Evolutionary conservation across 92 coral and sea anemone species (phyloP).

Genomic region (Porites cylindrica): DNA sequence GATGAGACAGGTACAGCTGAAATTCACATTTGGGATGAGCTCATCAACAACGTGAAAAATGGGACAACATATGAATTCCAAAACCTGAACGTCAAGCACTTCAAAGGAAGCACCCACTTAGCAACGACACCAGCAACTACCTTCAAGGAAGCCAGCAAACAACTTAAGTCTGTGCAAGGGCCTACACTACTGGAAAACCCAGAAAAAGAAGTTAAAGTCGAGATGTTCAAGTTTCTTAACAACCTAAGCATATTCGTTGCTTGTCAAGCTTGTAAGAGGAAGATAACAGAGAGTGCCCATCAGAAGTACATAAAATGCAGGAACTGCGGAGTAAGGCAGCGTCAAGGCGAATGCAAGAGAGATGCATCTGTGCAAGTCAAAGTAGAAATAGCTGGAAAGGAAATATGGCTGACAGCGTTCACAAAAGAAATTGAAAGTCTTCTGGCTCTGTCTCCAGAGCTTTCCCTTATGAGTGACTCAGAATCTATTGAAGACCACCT

Average conservation of each 20-base stretch:
- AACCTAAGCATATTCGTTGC: constrained; percentile 66
- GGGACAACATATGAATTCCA: constrained; percentile 33
- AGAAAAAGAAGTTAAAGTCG: constrained; percentile 44
- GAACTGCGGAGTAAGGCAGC: constrained; percentile 63
- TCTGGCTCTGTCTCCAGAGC: constrained; percentile 40
- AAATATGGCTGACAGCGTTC: constrained; percentile 73
- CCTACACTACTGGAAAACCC: constrained; percentile 52
- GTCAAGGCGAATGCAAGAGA: constrained; percentile 57
- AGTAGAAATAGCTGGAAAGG: constrained; percentile 62
- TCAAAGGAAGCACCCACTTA: constrained; percentile 64
- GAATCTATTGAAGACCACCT: constrained; percentile 64
- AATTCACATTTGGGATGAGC: constrained; percentile 77
- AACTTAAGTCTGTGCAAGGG: constrained; percentile 47
- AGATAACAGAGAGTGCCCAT: constrained; percentile 58
- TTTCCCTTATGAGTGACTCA: constrained; percentile 55
- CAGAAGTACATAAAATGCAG: constrained; percentile 69
- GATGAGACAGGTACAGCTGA: constrained; percentile 68
- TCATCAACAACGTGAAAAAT: constrained; percentile 54
- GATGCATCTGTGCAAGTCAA: constrained; percentile 62
- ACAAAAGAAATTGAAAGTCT: constrained; percentile 50
- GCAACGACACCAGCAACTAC: constrained; percentile 59
- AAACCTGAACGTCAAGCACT: constrained; percentile 47
- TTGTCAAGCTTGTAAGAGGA: constrained; percentile 69
- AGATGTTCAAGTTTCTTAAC: constrained; percentile 47
- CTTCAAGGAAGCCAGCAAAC: constrained; percentile 47